Conservation (phyloP, 2,113 vertebrate species). For the Dasypus novemcinctus region DNA sequence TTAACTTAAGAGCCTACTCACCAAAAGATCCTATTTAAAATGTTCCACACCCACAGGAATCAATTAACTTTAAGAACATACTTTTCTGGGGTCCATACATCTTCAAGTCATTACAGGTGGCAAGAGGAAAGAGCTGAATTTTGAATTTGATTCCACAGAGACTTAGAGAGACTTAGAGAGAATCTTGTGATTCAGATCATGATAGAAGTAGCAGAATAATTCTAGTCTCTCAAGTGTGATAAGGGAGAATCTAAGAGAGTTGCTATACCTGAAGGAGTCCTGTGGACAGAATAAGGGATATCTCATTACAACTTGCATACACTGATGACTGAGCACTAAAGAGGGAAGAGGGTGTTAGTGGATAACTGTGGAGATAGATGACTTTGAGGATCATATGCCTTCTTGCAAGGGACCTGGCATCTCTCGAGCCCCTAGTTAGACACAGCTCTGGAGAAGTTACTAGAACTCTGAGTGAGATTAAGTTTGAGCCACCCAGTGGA, state of each 20-base stretch:
- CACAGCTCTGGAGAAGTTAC: constrained; percentile 5
- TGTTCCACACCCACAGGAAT: too few species aligned
- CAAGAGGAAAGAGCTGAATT: neutral
- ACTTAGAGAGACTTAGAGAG: neutral
- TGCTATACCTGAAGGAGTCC: neutral
- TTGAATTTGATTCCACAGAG: neutral
- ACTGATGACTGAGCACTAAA: neutral
- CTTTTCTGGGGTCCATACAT: too few species aligned
- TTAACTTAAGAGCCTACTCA: too few species aligned
- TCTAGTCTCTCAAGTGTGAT: neutral
- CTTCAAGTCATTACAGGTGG: too few species aligned
- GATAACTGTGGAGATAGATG: neutral
- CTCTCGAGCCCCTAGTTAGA: neutral
- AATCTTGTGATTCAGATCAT: neutral
- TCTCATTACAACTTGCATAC: neutral
- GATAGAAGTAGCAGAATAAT: neutral
- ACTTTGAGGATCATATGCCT: neutral
- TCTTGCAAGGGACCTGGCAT: fast-evolving
- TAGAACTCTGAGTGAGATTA: neutral
- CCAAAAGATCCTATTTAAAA: too few species aligned
- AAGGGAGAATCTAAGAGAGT: neutral
- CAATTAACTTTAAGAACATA: too few species aligned
- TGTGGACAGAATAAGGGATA: neutral
- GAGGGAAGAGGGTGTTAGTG: neutral
- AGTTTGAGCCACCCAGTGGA: neutral